A percentile compares a stretch with the other conserved stretches of the same genome.
These are phyloP conservation scores for Falco berigora DNA, from an alignment of 2,797 vertebrate species.

Conservation along the genomic window DNA sequence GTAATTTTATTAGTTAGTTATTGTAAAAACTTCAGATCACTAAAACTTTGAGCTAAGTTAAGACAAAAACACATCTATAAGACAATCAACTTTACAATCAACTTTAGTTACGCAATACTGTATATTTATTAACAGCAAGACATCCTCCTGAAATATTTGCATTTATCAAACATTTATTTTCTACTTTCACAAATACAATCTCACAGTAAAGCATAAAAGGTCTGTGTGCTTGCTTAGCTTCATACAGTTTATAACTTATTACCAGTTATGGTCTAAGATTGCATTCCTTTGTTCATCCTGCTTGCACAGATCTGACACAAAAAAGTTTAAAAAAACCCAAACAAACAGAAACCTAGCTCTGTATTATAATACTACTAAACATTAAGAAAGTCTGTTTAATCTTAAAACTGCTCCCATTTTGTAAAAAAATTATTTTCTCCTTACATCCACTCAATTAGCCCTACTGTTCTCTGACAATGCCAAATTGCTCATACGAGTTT, in stretches of 20 bases:
- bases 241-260: not conserved
- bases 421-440: not conserved
- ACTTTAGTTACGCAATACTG: not conserved
- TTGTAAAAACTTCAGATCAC: not conserved
- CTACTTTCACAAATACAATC: not conserved
- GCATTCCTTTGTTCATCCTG: not conserved
- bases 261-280: not conserved
- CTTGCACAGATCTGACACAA: not conserved
- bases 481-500: not conserved
- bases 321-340: not conserved
- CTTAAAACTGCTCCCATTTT: not conserved
- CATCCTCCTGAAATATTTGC: not conserved
- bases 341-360: accelerated
- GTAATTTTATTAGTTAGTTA: not conserved
- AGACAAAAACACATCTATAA: not conserved
- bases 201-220: not conserved
- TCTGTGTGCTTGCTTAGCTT: not conserved
- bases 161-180: not conserved
- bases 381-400: not conserved
- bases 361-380: not conserved
- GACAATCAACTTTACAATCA: not conserved
- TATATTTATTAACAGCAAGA: not conserved
- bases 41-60: not conserved
- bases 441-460: not conserved
- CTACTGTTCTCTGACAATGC: not conserved